Percentiles rank a stretch among this genome's conserved stretches.
Evolutionary conservation across 2,797 vertebrate species (phyloP).

Genomic region (Tympanoctomys barrerae): DNA sequence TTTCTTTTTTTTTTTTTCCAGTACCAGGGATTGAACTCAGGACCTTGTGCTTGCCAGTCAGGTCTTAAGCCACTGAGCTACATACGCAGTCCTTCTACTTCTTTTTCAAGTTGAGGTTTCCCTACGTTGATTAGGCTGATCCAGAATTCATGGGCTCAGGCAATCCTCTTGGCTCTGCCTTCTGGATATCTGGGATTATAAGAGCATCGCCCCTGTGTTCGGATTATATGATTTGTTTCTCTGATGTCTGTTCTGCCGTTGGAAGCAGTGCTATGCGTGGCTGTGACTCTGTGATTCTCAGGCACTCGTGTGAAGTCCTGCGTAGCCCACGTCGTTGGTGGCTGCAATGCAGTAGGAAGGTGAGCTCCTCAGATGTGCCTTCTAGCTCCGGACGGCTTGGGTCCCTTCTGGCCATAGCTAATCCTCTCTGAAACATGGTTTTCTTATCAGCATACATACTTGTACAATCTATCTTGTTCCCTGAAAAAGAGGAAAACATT

Average conservation of each 20-base stretch:
- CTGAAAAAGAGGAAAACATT: not conserved
- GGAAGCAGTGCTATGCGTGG: not conserved
- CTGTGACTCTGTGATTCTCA: not conserved
- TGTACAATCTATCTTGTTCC: not conserved
- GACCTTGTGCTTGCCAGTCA: no score
- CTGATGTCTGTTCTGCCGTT: not conserved
- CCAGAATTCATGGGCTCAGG: not conserved
- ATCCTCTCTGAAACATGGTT: conserved; percentile 14
- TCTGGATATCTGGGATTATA: not conserved
- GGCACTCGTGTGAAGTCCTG: not conserved
- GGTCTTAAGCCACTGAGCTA: no score
- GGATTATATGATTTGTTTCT: not conserved
- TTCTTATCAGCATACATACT: not conserved
- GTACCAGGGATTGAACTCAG: no score
- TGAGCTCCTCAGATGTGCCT: not conserved
- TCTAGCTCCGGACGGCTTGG: not conserved
- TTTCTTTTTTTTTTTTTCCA: no score
- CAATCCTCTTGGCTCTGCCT: not conserved
- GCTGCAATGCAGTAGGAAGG: not conserved
- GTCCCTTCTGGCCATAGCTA: not conserved
- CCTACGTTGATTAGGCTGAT: no score
- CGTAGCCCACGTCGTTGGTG: not conserved
- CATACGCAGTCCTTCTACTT: not conserved
- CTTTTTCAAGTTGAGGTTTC: not conserved
- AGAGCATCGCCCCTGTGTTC: no score